Conservation (phyloP, 1,140 invertebrate genomes). For the Anastrepha obliqua region DNA sequence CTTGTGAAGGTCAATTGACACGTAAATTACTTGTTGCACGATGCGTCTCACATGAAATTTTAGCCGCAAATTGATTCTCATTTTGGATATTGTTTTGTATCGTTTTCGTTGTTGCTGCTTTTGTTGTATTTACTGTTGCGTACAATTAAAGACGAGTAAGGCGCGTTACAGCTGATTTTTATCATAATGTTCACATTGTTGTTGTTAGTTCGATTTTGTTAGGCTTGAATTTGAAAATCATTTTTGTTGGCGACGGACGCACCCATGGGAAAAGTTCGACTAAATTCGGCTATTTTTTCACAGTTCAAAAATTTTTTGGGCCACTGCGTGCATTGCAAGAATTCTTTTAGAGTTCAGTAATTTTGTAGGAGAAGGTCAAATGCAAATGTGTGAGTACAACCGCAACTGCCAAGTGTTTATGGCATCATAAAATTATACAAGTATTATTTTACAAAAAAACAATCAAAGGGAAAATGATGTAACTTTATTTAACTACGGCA, state of each 20-base stretch:
- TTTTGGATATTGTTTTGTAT: neutral
- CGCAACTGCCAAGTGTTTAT: constrained; percentile 40
- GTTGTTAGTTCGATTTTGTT: neutral
- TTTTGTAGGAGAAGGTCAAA: constrained; percentile 41
- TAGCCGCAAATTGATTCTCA: constrained; percentile 37
- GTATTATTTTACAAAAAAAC: neutral
- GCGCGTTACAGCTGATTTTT: constrained; percentile 14
- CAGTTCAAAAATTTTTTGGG: constrained; percentile 46
- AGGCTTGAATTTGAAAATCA: neutral
- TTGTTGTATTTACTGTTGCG: neutral
- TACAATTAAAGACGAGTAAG: constrained; percentile 11
- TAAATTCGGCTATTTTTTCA: constrained; percentile 49
- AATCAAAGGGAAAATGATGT: neutral
- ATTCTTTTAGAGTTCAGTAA: constrained; percentile 27
- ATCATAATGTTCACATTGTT: constrained; percentile 34
- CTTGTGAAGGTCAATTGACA: constrained; percentile 44
- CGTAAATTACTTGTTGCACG: constrained; percentile 43
- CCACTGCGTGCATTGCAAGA: neutral
- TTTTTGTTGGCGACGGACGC: neutral
- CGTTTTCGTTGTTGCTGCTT: neutral
- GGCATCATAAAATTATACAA: neutral
- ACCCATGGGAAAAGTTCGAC: constrained; percentile 44
- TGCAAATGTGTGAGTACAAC: neutral
- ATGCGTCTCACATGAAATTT: constrained; percentile 8
- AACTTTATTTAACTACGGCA: neutral